Evolutionary conservation across 2,888 invertebrate genomes (phyloP).

Genomic region (Ornithoptera alexandrae): DNA sequence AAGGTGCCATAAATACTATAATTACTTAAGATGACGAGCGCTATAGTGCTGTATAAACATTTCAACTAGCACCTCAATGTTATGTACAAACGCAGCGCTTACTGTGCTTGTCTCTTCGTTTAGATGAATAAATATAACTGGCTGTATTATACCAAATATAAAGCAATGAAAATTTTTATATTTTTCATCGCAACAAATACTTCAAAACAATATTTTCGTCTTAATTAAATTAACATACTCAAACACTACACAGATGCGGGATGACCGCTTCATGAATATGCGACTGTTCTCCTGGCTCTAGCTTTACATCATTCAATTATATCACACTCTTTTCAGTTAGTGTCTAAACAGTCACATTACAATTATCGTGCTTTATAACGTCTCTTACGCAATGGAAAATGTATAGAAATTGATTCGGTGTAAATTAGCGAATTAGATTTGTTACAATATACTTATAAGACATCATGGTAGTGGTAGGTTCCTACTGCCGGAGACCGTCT

Average conservation of each 20-base stretch:
- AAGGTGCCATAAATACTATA: no score
- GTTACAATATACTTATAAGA: no score
- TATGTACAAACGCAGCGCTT: no score
- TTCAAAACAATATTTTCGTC: neutral
- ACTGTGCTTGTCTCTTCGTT: no score
- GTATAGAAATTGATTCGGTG: no score
- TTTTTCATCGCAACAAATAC: neutral
- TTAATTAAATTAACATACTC: conserved; percentile 6
- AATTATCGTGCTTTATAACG: neutral
- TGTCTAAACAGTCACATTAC: neutral
- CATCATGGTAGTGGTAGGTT: no score
- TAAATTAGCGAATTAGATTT: no score
- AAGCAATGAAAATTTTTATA: neutral
- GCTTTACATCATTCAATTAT: conserved; percentile 15
- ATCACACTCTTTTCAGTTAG: conserved; percentile 6
- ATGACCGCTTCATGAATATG: conserved; percentile 22
- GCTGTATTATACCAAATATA: neutral
- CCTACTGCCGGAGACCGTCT: no score
- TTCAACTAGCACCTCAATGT: no score
- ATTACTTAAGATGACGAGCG: no score
- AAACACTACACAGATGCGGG: conserved; percentile 1
- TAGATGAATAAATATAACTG: neutral
- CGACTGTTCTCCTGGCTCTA: neutral
- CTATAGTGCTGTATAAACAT: no score
- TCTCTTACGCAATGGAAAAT: no score